Percentiles rank a stretch among this genome's conserved stretches.
These are phyloP conservation scores for Coranthus polyacanthus DNA, from an alignment of 2,797 vertebrate genomes.

Conservation along the genomic window DNA sequence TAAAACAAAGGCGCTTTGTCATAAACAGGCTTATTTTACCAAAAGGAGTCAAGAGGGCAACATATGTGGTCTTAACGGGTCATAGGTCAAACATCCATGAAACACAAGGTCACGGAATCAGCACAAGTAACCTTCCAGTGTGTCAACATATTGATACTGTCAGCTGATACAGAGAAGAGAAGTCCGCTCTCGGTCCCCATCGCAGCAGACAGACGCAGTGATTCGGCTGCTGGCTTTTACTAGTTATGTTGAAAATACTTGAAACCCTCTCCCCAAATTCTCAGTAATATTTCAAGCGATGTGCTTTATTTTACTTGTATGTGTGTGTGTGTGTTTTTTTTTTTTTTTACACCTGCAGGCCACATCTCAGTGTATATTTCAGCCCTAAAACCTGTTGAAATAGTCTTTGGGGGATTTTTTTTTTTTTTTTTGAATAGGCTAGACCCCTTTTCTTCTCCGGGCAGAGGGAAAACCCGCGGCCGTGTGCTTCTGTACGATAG, in stretches of 20 bases:
- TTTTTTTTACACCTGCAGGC: conserved; percentile 14
- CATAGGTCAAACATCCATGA: conserved; percentile 91
- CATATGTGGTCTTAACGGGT: conserved; percentile 91
- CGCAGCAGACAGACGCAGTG: too few species aligned
- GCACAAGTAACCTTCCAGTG: conserved; percentile 87
- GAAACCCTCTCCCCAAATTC: conserved; percentile 12
- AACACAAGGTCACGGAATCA: conserved; percentile 88
- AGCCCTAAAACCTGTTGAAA: conserved; percentile 86
- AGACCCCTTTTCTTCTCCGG: conserved; percentile 56
- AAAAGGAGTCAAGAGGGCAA: conserved; percentile 81
- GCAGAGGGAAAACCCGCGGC: conserved; percentile 66
- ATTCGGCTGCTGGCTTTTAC: too few species aligned
- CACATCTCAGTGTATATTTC: conserved; percentile 8
- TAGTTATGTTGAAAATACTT: conserved; percentile 5
- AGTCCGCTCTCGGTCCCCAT: conserved; percentile 46
- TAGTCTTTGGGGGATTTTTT: conserved; percentile 71
- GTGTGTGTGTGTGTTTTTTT: too few species aligned
- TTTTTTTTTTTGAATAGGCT: conserved; percentile 55
- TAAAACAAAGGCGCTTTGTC: conserved; percentile 88
- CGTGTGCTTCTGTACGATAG: conserved; percentile 72
- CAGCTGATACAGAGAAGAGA: conserved; percentile 81
- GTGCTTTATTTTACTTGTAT: conserved; percentile 36
- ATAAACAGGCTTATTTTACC: conserved; percentile 86
- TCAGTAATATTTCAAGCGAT: conserved; percentile 5
- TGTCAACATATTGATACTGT: conserved; percentile 93